Evolutionary conservation across 2,888 invertebrate genomes (phyloP).

Genomic region (Lasius platythorax): DNA sequence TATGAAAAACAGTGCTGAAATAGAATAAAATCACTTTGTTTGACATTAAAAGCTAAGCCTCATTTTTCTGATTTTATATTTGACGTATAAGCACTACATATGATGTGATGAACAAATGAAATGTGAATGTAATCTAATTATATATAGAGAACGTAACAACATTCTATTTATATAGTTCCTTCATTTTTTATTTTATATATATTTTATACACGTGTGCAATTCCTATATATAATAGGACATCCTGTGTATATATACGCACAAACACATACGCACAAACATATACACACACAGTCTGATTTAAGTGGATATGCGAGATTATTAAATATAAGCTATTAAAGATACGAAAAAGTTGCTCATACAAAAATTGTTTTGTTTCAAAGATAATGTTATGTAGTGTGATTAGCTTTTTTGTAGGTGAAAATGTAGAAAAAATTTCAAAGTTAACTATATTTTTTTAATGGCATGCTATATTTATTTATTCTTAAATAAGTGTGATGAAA

Average conservation of each 20-base stretch:
- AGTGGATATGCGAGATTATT: no score
- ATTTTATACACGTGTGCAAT: conserved; percentile 13
- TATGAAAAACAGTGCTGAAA: conserved; percentile 54
- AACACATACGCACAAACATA: neutral
- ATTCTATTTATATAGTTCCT: conserved; percentile 65
- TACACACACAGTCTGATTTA: no score
- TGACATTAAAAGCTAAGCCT: conserved; percentile 78
- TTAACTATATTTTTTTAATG: no score
- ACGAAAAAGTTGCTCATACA: no score
- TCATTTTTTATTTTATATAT: conserved; percentile 64
- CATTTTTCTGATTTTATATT: conserved; percentile 57
- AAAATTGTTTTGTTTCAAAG: no score
- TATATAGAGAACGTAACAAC: conserved; percentile 27
- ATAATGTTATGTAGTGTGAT: no score
- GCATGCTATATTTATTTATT: no score
- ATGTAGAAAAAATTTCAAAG: no score
- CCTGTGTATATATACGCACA: neutral
- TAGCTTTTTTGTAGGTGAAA: no score
- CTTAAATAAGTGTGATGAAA: no score
- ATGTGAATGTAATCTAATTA: conserved; percentile 33
- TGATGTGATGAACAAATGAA: conserved; percentile 45
- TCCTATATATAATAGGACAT: conserved; percentile 44
- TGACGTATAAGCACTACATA: conserved; percentile 13
- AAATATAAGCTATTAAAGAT: no score
- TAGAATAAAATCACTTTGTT: conserved; percentile 59